These are phyloP conservation scores for Alviniconcha marisindica DNA, from an alignment of 1,140 invertebrate species.

Conservation along the genomic window DNA sequence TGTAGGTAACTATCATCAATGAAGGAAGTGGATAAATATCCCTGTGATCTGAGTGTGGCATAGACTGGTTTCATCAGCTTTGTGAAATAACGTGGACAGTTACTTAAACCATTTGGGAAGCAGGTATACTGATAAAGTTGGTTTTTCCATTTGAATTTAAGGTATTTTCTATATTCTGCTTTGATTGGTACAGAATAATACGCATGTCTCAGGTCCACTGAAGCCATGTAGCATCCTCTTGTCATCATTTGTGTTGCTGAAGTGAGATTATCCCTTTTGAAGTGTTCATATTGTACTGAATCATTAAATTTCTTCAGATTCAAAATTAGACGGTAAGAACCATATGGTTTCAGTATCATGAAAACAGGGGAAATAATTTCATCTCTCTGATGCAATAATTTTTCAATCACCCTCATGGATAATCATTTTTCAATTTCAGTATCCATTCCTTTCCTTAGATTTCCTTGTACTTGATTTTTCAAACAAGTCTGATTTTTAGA, in stretches of 20 bases:
- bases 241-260: not conserved
- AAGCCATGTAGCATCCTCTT: conserved; percentile 1
- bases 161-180: conserved; percentile 36
- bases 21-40: conserved; percentile 9
- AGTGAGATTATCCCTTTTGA: not conserved
- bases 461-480: not conserved
- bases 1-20: conserved; percentile 26
- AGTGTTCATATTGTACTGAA: not conserved
- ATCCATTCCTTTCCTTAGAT: not conserved
- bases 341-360: not conserved
- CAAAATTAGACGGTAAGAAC: not conserved
- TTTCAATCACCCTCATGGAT: not conserved
- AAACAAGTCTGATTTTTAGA: not conserved
- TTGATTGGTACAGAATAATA: conserved; percentile 46
- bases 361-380: not conserved
- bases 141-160: conserved; percentile 44
- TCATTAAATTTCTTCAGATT: conserved; percentile 1
- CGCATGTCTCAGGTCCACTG: conserved; percentile 44
- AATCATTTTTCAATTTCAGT: not conserved
- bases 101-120: no score
- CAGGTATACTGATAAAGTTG: conserved; percentile 48
- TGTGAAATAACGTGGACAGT: conserved; percentile 36
- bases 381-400: not conserved
- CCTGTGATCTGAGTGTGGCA: conserved; percentile 20
- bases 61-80: conserved; percentile 41